Conservation (phyloP, 2,888 invertebrate species). For the Oeneis ivallda region DNA sequence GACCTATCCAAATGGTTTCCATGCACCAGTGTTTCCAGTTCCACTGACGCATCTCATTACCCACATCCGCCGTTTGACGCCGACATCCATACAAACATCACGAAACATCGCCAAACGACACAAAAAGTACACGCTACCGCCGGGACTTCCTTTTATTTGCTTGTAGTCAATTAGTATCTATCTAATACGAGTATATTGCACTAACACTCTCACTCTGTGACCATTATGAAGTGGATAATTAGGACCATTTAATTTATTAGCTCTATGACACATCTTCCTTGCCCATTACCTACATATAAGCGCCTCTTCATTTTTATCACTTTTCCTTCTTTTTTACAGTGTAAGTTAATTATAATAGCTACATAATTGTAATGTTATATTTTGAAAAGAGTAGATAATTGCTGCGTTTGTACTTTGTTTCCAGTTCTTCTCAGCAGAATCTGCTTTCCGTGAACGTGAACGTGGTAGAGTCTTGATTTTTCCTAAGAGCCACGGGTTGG, state of each 20-base stretch:
- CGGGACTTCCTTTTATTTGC: slow-evolving; percentile 32
- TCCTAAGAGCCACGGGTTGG: no score
- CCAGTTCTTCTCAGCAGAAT: no score
- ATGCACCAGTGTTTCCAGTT: slow-evolving; percentile 42
- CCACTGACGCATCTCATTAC: slow-evolving; percentile 56
- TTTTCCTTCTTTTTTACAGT: neutral
- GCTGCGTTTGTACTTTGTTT: no score
- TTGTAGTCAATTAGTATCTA: slow-evolving; percentile 21
- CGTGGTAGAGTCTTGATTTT: no score
- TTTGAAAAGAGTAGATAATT: no score
- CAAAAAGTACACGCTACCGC: slow-evolving; percentile 43
- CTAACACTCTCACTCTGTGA: neutral
- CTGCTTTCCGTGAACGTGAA: no score
- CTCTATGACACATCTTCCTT: neutral
- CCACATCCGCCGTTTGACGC: slow-evolving; percentile 59
- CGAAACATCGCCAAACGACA: slow-evolving; percentile 59
- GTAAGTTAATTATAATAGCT: no score
- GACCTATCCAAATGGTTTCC: slow-evolving; percentile 21
- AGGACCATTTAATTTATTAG: slow-evolving; percentile 15
- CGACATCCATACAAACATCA: slow-evolving; percentile 28
- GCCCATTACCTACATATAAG: neutral
- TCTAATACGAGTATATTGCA: neutral
- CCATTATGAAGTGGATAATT: slow-evolving; percentile 6
- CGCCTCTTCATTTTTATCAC: neutral
- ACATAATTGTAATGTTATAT: no score